Evolutionary conservation across 2,797 vertebrate species (phyloP), one percentile per base, ranked within the genome.

Genomic region (Allenopithecus nigroviridis): DNA sequence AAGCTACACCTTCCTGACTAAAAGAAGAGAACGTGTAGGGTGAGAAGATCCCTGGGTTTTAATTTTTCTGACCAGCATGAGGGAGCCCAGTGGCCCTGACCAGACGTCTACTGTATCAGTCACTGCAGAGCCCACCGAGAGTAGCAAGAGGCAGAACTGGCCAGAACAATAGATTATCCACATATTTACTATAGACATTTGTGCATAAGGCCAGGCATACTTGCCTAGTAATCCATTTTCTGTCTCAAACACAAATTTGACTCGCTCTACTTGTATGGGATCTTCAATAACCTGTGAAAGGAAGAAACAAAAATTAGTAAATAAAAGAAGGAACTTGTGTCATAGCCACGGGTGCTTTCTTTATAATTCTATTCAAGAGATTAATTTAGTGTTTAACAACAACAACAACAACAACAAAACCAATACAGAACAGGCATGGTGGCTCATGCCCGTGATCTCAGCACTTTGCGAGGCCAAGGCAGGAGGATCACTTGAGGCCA

Each of bases 201-300:
- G 78, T 26, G 14, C 26, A 22, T 0, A 12, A 17, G 39, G 68
- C 28, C 17, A 8, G 91, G 88, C n/a, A 89, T 98, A 99, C 99
- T 97, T 99, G 99, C 99, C 99, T 97, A 99, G 98, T 97, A 99
- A 99, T 87, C 99, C 99, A 98, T 99, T 99, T 95, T 99, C 99
- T 11, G 99, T 99, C 98, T 99, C 99, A 98, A 99, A 99, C 5
- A 99, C 99, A 98, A 99, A 99, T 98, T 99, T 99, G 93, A 99
- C 99, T 98, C 99, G 99, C 94, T 99, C 99, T 88, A 99, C 98
- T 98, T 99, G 99, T 90, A 99, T 99, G 72, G 99, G 99, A 89
- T 99, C 99, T 98, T 99, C 99, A 97, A 99, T 99, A 80, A 99
- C 99, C 99, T 99, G 97, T 79, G 50, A 92, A 80, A 59, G 91